Evolutionary conservation across 2,888 invertebrate genomes (phyloP).

Genomic region (Athalia circularis): DNA sequence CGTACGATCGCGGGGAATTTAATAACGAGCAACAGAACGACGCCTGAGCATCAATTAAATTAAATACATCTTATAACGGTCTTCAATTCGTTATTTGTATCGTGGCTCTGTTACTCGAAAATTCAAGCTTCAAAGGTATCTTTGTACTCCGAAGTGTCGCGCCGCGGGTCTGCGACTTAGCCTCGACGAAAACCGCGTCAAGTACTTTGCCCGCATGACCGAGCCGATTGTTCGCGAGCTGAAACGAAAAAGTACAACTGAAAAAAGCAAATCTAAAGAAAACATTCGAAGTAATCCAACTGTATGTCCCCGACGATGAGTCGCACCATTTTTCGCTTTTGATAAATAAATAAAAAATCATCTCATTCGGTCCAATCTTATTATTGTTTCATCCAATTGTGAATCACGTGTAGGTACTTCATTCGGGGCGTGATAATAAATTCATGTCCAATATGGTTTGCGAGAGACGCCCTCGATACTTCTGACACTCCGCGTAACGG

Average conservation of each 20-base stretch:
- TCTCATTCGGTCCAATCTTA: constrained; percentile 3
- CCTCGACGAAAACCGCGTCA: background rate
- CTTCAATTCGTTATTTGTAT: constrained; percentile 14
- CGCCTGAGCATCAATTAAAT: constrained; percentile 13
- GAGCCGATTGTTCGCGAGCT: no score
- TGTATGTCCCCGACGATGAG: background rate
- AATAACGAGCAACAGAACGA: constrained; percentile 25
- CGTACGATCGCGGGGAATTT: constrained; percentile 21
- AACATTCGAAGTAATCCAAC: background rate
- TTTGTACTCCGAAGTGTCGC: constrained; percentile 27
- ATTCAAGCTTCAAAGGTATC: constrained; percentile 26
- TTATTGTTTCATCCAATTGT: no score
- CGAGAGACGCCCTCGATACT: constrained; percentile 25
- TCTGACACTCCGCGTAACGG: constrained; percentile 11
- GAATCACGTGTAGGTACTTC: no score
- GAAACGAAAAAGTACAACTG: no score
- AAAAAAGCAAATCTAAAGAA: background rate
- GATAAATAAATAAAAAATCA: background rate
- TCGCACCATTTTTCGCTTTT: background rate
- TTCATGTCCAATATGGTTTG: background rate
- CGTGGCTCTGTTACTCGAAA: background rate
- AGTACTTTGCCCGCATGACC: no score
- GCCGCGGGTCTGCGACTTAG: background rate
- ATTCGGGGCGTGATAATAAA: no score
- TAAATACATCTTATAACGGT: background rate